Conservation (phyloP, 1,140 invertebrate genomes). For the Drosophila paulistorum region DNA sequence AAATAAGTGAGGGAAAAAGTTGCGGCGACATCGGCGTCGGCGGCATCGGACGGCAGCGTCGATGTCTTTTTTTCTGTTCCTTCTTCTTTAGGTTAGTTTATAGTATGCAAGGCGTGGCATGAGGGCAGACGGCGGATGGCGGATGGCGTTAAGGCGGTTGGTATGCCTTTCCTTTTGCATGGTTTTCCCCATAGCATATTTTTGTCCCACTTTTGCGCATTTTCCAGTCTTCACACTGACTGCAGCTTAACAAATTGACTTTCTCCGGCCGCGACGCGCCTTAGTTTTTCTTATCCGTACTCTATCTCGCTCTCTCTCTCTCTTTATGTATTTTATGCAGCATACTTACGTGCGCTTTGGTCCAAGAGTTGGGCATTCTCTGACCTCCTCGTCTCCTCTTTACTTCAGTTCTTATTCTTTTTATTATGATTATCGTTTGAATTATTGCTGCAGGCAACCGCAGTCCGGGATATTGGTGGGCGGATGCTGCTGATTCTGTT, state of each 20-base stretch:
- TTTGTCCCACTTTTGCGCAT: slow-evolving; percentile 60
- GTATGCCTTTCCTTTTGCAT: not conserved
- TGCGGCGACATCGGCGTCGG: slow-evolving; percentile 21
- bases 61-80: not conserved
- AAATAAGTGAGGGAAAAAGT: slow-evolving; percentile 74
- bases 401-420: slow-evolving; percentile 37
- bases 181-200: slow-evolving; percentile 54
- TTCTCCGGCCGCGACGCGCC: slow-evolving; percentile 72
- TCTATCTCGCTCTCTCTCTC: not conserved
- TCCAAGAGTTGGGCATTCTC: slow-evolving; percentile 14
- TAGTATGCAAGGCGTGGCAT: slow-evolving; percentile 32
- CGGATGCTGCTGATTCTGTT: not conserved
- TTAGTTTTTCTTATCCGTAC: slow-evolving; percentile 39
- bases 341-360: slow-evolving; percentile 60
- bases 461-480: slow-evolving; percentile 23
- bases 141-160: not conserved
- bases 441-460: slow-evolving; percentile 75
- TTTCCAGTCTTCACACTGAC: slow-evolving; percentile 34
- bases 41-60: not conserved
- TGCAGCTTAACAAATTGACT: slow-evolving; percentile 81
- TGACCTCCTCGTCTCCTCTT: slow-evolving; percentile 10
- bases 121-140: too few relatives aligned
- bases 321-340: slow-evolving; percentile 46
- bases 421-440: slow-evolving; percentile 79
- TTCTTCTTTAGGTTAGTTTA: slow-evolving; percentile 54